Evolutionary conservation across 2,888 invertebrate species (phyloP), one percentile per base, ranked within the genome.

Genomic region (Cephus sareptanus): DNA sequence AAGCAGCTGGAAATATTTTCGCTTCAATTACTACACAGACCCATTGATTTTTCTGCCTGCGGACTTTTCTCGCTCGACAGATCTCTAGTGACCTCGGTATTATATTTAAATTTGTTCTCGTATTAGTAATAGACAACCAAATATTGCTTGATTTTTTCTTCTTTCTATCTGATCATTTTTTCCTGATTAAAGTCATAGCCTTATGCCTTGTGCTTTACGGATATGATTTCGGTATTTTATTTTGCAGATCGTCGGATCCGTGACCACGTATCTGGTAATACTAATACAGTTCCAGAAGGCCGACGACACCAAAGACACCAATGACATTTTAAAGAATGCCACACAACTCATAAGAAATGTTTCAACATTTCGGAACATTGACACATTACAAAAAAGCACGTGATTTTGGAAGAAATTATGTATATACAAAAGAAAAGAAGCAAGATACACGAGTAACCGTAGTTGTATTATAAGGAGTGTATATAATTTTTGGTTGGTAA

Each of bases 231-330:
- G 23, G 75, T 76, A 69, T 81, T 81, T 69, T 74, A 15, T 73
- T 85, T 92, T 92, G 37, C 91, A 94, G 94, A 92, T 94, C 31
- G 92, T 93, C 3, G 94, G 94, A 3, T 93, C 93, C 3, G 94
- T 94, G 1, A 94, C 94, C 0, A 94, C 94, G 0, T 94, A 94
- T 85, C 86, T 94, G 76, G 94, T 94, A 9, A 94, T 94, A 79
- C 88, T 94, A 13, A 93, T 94, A 87, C 94, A 94, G 86, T 94
- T 94, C 80, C 94, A 94, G 88, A 92, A 93, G 87, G 93, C 93
- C 69, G 93, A 93, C 74, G 93, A 89, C 11, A 87, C 89, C 0
- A 86, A 88, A 70, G 87, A 84, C 9, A 83, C 84, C 12, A 82
- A 77, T 74, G 85, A 84, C 31, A 81, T 80, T 3, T 70, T 89